Evolutionary conservation across 1,140 invertebrate species (phyloP), one percentile per base, ranked within the genome.

Genomic region (Pteromalus puparum): DNA sequence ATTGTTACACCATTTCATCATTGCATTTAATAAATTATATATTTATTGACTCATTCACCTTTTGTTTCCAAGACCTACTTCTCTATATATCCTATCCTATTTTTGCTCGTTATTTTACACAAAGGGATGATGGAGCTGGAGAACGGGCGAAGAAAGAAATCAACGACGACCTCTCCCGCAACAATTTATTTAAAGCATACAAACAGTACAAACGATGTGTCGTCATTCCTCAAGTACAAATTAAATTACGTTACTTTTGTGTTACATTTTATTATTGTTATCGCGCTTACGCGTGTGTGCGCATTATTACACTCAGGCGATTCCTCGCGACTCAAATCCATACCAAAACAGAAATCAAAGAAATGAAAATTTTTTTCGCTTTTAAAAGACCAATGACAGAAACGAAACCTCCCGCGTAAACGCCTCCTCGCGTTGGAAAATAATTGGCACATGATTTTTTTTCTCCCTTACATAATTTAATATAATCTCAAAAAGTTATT

Each of bases 21-120:
- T 92, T 93, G 92, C 92, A 93, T 93, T 92, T 93, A 93, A 93
- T 93, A 93, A 93, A 93, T 93, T 92, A 93, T 93, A 93, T 93
- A 93, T 93, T 93, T 93, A 93, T 93, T 92, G 91, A 93, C 84
- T 87, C 84, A 88, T 83, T 87, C 38, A 76, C 18, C 48, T 89
- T 88, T 87, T 85, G 82, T 86, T 84, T 85, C 72, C n/a, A 85
- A 78, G 46, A 78, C 76, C 75, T 15, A 21, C 18, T 61, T 1
- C 53, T 61, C 48, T 61, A 21, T 7, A 18, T 18, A 53, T 53
- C 48, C 48, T 53, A 18, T 53, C 6, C 15, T n/a, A n/a, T 61
- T 61, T 18, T 53, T 18, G 1, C 13, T 53, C 1, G 46, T 9
- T 48, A 15, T 18, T 53, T 18, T 53, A 21, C 4, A 0, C 15